Evolutionary conservation across 2,888 invertebrate species (phyloP).

Genomic region (Anorthoa munda): DNA sequence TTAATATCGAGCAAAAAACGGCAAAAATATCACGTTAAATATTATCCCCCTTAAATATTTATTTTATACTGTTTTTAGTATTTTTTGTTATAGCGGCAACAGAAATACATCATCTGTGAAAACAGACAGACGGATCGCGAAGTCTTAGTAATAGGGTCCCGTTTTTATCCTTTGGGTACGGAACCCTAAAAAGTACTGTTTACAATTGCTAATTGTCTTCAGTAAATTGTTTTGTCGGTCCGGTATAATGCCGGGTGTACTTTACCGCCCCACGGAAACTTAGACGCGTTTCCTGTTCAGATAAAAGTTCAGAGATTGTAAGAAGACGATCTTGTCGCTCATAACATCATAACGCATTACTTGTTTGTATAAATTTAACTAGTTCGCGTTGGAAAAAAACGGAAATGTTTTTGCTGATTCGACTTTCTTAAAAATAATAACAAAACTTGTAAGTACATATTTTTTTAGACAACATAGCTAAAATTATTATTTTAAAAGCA

Average conservation of each 20-base stretch:
- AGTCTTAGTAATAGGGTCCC: too few relatives aligned
- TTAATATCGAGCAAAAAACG: too few relatives aligned
- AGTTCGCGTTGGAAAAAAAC: conserved; percentile 2
- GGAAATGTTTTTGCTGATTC: not conserved
- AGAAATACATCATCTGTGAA: too few relatives aligned
- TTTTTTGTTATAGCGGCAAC: too few relatives aligned
- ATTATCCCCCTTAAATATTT: too few relatives aligned
- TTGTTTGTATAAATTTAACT: conserved; percentile 20
- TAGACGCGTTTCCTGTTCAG: conserved; percentile 31
- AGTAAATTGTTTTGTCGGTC: conserved; percentile 18
- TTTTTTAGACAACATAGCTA: not conserved
- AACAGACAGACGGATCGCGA: too few relatives aligned
- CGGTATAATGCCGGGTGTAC: conserved; percentile 2
- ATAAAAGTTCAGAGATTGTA: conserved; percentile 34
- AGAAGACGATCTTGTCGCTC: conserved; percentile 8
- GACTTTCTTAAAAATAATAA: not conserved
- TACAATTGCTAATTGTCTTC: conserved; percentile 31
- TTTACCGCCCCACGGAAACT: conserved; percentile 28
- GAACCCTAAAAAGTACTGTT: conserved; percentile 38
- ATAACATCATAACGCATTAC: not conserved
- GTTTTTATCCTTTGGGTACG: too few relatives aligned
- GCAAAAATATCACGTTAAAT: too few relatives aligned
- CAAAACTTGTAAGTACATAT: not conserved
- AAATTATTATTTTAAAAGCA: not conserved
- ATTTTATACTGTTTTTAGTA: too few relatives aligned